A percentile compares a stretch with the other conserved stretches of the same genome.
phyloP scores from a whole-genome alignment of 2,113 vertebrate species.

The Steatornis caripensis region DNA sequence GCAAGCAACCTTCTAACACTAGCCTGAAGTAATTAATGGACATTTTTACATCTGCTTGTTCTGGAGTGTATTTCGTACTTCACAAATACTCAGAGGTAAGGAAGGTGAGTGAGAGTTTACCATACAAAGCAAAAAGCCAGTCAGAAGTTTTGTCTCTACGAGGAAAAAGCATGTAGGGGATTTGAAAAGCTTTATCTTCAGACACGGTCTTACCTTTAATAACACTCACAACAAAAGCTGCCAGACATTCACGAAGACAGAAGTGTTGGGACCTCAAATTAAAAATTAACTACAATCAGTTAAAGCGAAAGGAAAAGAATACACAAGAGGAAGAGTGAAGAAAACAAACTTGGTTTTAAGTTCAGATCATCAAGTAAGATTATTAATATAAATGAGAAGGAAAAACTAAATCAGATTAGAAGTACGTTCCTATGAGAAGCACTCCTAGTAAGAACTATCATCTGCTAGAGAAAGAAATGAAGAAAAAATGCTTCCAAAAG shows the following conservation, averaged over 20 bases:
- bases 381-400: background rate
- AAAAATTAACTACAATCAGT: conserved; percentile 13
- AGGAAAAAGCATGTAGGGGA: background rate
- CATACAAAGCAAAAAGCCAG: background rate
- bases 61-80: background rate
- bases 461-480: background rate
- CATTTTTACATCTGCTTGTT: background rate
- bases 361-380: background rate
- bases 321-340: background rate
- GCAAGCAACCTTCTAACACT: background rate
- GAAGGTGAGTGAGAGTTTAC: background rate
- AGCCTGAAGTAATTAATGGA: background rate
- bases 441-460: background rate
- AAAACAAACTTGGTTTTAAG: background rate
- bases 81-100: background rate
- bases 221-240: background rate
- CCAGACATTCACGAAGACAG: background rate
- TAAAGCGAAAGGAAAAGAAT: background rate
- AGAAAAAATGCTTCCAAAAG: background rate
- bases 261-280: background rate
- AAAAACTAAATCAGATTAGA: background rate
- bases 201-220: background rate
- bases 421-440: background rate
- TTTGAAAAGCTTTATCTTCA: background rate
- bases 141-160: background rate